phyloP scores from a whole-genome alignment of 2,797 vertebrate genomes.

The Spondyliosoma cantharus region DNA sequence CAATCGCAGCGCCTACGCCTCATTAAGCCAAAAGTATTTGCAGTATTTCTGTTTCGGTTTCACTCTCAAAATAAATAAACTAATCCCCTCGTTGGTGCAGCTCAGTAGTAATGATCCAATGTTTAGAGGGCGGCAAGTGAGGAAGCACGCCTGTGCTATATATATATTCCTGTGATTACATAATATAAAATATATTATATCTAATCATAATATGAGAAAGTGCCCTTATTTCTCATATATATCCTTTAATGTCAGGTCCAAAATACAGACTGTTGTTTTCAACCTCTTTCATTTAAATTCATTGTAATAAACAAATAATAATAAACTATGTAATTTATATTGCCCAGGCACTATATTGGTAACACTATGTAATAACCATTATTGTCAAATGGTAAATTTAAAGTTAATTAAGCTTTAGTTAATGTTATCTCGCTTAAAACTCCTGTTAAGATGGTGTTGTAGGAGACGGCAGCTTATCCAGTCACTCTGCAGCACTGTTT shows the following conservation, averaged over 20 bases:
- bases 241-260: not conserved
- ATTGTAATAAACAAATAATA: not conserved
- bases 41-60: slow-evolving; percentile 47
- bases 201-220: not conserved
- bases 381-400: no score
- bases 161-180: slow-evolving; percentile 16
- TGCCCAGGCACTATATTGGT: not conserved
- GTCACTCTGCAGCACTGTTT: no score
- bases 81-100: slow-evolving; percentile 45
- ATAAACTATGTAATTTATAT: not conserved
- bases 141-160: slow-evolving; percentile 8
- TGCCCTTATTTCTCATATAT: not conserved
- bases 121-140: slow-evolving; percentile 4
- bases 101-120: slow-evolving; percentile 53
- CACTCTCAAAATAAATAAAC: slow-evolving; percentile 55
- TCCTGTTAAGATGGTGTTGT: no score
- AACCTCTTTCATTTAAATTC: not conserved
- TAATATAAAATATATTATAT: not conserved
- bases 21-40: slow-evolving; percentile 74
- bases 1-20: slow-evolving; percentile 56
- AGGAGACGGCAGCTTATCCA: no score
- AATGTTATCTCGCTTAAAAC: no score
- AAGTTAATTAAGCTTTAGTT: no score
- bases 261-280: not conserved
- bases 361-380: no score